Conservation (phyloP, 2,888 invertebrate species). For the Scaptomyza reducta region DNA sequence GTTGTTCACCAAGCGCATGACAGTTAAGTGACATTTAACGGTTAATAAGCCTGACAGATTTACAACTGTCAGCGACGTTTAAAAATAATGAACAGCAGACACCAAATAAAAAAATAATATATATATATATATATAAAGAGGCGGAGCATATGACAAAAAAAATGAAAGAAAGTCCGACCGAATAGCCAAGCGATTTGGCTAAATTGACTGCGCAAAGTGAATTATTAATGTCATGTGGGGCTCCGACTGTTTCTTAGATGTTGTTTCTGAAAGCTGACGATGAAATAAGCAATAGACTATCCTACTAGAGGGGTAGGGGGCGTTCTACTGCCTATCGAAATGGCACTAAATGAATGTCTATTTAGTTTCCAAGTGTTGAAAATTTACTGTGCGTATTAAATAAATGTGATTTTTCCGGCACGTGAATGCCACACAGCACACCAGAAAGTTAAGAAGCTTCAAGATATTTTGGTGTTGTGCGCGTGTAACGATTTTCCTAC, state of each 20-base stretch:
- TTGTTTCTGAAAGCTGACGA: background rate
- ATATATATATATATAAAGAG: constrained; percentile 12
- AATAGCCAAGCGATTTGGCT: constrained; percentile 74
- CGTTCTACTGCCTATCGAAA: constrained; percentile 53
- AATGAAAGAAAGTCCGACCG: constrained; percentile 11
- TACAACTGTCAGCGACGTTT: constrained; percentile 76
- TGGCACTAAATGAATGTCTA: constrained; percentile 74
- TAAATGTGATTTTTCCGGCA: constrained; percentile 76
- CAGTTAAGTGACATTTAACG: constrained; percentile 80
- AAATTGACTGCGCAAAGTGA: constrained; percentile 79
- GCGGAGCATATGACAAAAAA: constrained; percentile 10
- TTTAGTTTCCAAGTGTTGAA: constrained; percentile 75
- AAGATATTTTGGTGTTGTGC: constrained; percentile 1
- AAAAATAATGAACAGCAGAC: constrained; percentile 75
- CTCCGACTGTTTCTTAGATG: constrained; percentile 4
- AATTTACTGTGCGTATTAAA: constrained; percentile 77
- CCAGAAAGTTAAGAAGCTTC: constrained; percentile 23
- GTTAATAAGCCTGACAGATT: constrained; percentile 80
- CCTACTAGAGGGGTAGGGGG: background rate
- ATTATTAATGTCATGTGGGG: constrained; percentile 76
- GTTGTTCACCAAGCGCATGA: constrained; percentile 63
- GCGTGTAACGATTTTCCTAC: constrained; percentile 1
- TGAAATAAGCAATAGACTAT: background rate
- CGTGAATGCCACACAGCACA: constrained; percentile 49
- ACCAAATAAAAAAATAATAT: constrained; percentile 35